Conservation (phyloP, 2,797 vertebrate species). For the Psittacula derbiana region DNA sequence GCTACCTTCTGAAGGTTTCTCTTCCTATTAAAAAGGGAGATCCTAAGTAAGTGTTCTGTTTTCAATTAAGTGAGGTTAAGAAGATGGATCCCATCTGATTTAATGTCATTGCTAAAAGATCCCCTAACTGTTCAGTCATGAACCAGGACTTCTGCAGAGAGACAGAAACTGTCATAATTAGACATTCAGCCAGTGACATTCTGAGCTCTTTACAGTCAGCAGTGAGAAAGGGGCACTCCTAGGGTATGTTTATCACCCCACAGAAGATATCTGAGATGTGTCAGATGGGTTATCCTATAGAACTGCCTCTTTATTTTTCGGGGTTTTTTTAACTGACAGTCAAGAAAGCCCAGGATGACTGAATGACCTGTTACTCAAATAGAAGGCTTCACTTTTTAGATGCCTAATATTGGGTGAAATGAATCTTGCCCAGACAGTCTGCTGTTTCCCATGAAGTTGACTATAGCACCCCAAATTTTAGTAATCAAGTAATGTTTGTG, state of each 20-base stretch:
- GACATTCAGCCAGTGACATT: neutral
- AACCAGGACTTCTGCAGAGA: neutral
- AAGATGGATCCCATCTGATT: neutral
- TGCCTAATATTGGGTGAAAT: neutral
- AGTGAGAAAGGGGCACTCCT: neutral
- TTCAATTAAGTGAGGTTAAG: neutral
- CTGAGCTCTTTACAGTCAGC: neutral
- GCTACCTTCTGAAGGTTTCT: neutral
- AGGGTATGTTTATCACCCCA: neutral
- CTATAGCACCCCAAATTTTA: neutral
- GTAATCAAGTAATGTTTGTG: neutral
- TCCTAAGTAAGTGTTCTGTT: fast-evolving
- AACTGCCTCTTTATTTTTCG: fast-evolving
- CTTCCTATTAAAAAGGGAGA: neutral
- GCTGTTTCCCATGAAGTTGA: neutral
- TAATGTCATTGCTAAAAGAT: neutral
- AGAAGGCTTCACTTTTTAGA: neutral
- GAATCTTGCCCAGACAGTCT: neutral
- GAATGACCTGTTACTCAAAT: neutral
- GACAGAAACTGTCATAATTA: neutral
- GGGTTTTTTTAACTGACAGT: neutral
- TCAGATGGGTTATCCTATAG: neutral
- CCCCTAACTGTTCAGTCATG: neutral
- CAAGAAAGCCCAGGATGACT: neutral
- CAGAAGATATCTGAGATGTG: neutral